Percentiles rank a stretch among this genome's conserved stretches.
Conservation (phyloP, 2,888 invertebrate genomes). For the Amphiduros pacificus region DNA sequence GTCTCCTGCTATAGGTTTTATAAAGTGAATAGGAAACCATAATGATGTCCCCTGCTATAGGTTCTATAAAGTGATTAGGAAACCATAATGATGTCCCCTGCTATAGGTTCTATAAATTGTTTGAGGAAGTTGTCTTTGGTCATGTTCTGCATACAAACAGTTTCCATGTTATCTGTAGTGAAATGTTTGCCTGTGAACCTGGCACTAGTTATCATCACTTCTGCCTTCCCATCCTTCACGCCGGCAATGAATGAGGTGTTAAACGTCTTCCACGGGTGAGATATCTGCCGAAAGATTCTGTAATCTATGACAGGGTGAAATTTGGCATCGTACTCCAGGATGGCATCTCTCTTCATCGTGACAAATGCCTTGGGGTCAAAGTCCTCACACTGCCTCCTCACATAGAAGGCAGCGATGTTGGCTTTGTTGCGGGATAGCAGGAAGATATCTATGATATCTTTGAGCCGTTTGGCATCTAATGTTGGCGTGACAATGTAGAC, state of each 20-base stretch:
- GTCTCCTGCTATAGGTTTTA: no score
- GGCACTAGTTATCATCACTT: slow-evolving; percentile 44
- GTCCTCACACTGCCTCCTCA: slow-evolving; percentile 11
- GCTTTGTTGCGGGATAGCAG: slow-evolving; percentile 39
- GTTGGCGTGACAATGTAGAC: slow-evolving; percentile 48
- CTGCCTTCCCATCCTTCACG: slow-evolving; percentile 37
- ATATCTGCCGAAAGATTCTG: slow-evolving; percentile 40
- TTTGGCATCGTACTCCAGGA: slow-evolving; percentile 5
- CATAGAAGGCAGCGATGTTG: slow-evolving; percentile 38
- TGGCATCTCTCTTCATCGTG: slow-evolving; percentile 12
- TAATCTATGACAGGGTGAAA: slow-evolving; percentile 30
- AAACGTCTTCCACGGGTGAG: slow-evolving; percentile 39
- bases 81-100: no score
- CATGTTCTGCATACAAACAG: slow-evolving; percentile 1
- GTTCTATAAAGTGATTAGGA: no score
- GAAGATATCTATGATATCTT: slow-evolving; percentile 42
- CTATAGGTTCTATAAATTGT: slow-evolving; percentile 4
- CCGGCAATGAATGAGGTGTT: slow-evolving; percentile 44
- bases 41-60: no score
- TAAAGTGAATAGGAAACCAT: no score
- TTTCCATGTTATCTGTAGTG: slow-evolving; percentile 32
- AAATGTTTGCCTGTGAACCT: slow-evolving; percentile 43
- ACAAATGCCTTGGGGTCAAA: slow-evolving; percentile 4
- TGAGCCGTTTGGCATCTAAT: slow-evolving; percentile 43
- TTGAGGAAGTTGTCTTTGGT: background rate